Evolutionary conservation across 1,140 invertebrate genomes (phyloP).

Genomic region (Drosophila prosaltans): DNA sequence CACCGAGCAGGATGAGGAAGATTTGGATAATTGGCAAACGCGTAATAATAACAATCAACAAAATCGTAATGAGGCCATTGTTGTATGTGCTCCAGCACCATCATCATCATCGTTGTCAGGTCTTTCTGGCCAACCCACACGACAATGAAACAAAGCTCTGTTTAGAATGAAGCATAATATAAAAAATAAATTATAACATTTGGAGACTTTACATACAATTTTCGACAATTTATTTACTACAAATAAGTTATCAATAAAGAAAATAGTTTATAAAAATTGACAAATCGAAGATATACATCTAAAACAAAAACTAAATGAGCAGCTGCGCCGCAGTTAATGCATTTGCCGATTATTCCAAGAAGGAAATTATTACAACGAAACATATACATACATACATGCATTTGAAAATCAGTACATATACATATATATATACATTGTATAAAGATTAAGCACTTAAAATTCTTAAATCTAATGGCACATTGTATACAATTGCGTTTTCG

Average conservation of each 20-base stretch:
- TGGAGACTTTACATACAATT: constrained; percentile 35
- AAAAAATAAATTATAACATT: constrained; percentile 27
- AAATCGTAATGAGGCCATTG: constrained; percentile 38
- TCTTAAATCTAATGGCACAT: constrained; percentile 74
- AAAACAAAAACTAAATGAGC: not conserved
- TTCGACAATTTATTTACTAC: constrained; percentile 76
- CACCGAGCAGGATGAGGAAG: constrained; percentile 84
- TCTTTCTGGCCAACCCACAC: constrained; percentile 25
- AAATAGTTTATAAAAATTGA: constrained; percentile 36
- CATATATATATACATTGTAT: constrained; percentile 31
- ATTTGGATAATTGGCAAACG: constrained; percentile 83
- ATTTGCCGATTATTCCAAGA: not conserved
- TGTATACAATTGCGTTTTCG: constrained; percentile 62
- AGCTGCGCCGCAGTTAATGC: not conserved
- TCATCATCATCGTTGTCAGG: constrained; percentile 22
- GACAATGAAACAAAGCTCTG: constrained; percentile 35
- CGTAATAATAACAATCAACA: constrained; percentile 28
- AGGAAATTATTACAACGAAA: not conserved
- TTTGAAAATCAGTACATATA: not conserved
- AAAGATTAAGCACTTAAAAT: constrained; percentile 37
- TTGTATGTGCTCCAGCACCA: constrained; percentile 53
- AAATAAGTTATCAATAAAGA: constrained; percentile 65
- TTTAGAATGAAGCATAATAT: not conserved
- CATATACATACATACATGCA: not conserved
- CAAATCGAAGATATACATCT: constrained; percentile 32